Evolutionary conservation across 2,113 vertebrate species (phyloP), one percentile per base, ranked within the genome.

Genomic region (Brienomyrus longianalis): DNA sequence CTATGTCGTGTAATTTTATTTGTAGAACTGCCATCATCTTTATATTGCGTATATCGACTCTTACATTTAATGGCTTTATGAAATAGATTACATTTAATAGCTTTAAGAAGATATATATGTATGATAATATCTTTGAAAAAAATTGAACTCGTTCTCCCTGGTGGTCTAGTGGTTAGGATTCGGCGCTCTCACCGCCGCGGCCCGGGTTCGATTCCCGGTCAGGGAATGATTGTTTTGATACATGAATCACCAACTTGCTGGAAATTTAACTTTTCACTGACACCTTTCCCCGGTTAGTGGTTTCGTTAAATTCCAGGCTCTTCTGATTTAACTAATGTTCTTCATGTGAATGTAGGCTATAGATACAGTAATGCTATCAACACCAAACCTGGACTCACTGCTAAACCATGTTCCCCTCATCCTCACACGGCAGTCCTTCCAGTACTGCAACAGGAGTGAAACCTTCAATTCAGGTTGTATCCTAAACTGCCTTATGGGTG

Each of bases 101-200:
- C 11, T 51, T 13, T 51, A 51, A 51, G 50, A 48, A 9, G 9
- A 48, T 48, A 48, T n/a, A n/a, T n/a, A 10, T 4, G 27, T 66
- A 27, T 10, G 27, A 27, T 3, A 66, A 66, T 3, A 0, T 15
- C 50, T 3, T 51, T 51, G 0, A 3, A 3, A 51, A 15, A 15
- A 1, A 51, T 0, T 0, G 11, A 3, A 3, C 0, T 3, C 59
- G 9, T 1, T 6, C 0, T 90, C 89, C 89, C 89, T 91, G 91
- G 89, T 91, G 88, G 89, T 91, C 91, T 91, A 91, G 89, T 91
- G 91, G 91, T 90, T 91, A 90, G 88, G 91, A 90, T 91, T 91
- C 91, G 89, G 91, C 74, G 89, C 89, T 91, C 89, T 91, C 91
- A 91, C 89, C 91, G 89, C 89, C 89, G 88, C 91, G 91, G 88